Evolutionary conservation across 2,888 invertebrate genomes (phyloP).

Genomic region (Myopa tessellatipennis): DNA sequence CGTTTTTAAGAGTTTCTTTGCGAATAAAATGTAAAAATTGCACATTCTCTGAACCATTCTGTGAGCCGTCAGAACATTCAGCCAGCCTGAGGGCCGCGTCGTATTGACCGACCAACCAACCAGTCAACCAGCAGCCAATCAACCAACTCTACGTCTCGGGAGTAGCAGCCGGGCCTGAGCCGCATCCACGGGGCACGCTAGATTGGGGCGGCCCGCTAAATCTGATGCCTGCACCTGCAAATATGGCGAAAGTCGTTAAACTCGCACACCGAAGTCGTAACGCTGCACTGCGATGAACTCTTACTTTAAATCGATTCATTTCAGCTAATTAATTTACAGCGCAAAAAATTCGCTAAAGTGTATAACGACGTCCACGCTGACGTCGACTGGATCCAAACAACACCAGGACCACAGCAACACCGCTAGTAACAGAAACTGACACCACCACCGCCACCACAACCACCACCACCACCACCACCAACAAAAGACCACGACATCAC

Average conservation of each 20-base stretch:
- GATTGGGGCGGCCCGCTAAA: background rate
- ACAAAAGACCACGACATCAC: background rate
- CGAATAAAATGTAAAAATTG: constrained; percentile 44
- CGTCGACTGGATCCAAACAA: background rate
- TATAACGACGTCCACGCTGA: background rate
- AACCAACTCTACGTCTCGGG: background rate
- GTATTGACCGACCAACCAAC: background rate
- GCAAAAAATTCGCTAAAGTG: constrained; percentile 24
- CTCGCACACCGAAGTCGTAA: constrained; percentile 34
- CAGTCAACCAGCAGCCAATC: background rate
- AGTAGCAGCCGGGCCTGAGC: constrained; percentile 4
- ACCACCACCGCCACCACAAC: background rate
- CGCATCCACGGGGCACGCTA: background rate
- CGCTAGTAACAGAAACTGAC: no score
- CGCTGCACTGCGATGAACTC: constrained; percentile 42
- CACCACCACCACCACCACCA: background rate
- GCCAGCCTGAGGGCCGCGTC: background rate
- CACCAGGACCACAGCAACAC: no score
- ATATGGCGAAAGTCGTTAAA: constrained; percentile 43
- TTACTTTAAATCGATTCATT: constrained; percentile 56
- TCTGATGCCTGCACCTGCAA: constrained; percentile 41
- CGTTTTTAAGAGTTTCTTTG: constrained; percentile 43
- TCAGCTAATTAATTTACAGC: constrained; percentile 62
- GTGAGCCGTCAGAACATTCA: background rate
- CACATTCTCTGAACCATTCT: constrained; percentile 34